Conservation (phyloP, 2,797 vertebrate species). For the Toxotes lorentzi region DNA sequence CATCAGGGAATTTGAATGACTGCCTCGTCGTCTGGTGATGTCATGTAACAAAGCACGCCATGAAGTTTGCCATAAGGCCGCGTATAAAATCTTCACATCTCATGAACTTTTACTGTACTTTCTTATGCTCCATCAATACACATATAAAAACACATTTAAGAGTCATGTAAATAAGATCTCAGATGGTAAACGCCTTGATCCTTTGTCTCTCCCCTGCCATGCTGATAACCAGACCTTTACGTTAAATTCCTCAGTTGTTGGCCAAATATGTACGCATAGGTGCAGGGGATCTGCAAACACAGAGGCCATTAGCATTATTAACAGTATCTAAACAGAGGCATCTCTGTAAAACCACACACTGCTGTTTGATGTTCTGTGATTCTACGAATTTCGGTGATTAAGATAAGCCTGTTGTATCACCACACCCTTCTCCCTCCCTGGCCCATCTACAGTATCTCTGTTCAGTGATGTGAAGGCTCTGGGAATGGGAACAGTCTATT, state of each 20-base stretch:
- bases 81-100: background rate
- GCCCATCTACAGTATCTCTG: background rate
- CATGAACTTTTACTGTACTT: constrained; percentile 10
- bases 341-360: background rate
- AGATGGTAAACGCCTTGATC: background rate
- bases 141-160: background rate
- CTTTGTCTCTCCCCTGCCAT: no score
- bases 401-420: background rate
- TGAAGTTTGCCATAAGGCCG: constrained; percentile 54
- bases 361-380: constrained; percentile 44
- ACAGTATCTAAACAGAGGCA: background rate
- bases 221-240: background rate
- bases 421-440: constrained; percentile 13
- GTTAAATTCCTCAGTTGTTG: constrained; percentile 25
- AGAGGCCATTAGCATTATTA: background rate
- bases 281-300: constrained; percentile 11
- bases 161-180: no score
- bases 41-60: constrained; percentile 39
- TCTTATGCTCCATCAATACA: background rate
- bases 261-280: constrained; percentile 42
- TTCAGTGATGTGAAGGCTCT: no score
- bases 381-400: background rate
- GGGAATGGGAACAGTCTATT: background rate
- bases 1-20: constrained; percentile 26
- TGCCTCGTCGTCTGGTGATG: constrained; percentile 39